Percentiles rank a stretch among this genome's conserved stretches.
Conservation (phyloP, 2,113 vertebrate genomes). For the Gadus chalcogrammus region DNA sequence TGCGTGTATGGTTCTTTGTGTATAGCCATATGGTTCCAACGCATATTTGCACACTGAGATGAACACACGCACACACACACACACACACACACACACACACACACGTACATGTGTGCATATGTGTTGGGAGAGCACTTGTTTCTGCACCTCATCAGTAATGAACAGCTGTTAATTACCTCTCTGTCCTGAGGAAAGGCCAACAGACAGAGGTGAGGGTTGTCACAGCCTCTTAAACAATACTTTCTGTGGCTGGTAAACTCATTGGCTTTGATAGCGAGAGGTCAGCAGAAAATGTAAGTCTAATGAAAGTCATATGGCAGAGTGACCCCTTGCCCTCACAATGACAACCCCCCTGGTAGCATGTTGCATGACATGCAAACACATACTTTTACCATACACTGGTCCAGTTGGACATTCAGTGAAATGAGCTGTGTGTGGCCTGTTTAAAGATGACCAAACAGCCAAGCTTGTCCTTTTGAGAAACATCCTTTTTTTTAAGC, state of each 20-base stretch:
- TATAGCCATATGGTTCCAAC: background rate
- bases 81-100: background rate
- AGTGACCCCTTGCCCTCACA: slow-evolving; percentile 34
- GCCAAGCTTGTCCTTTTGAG: background rate
- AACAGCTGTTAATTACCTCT: slow-evolving; percentile 65
- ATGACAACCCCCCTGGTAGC: slow-evolving; percentile 35
- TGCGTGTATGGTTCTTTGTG: slow-evolving; percentile 6
- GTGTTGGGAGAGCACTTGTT: slow-evolving; percentile 39
- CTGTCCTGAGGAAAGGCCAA: slow-evolving; percentile 40
- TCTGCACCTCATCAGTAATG: slow-evolving; percentile 59
- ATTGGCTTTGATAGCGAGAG: slow-evolving; percentile 47
- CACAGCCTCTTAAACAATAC: slow-evolving; percentile 55
- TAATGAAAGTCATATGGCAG: slow-evolving; percentile 50
- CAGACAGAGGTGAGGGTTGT: slow-evolving; percentile 50
- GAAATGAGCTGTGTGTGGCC: slow-evolving; percentile 1
- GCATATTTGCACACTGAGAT: background rate
- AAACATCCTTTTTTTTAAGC: background rate
- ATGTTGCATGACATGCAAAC: slow-evolving; percentile 31
- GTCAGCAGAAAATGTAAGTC: slow-evolving; percentile 46
- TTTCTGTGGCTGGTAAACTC: slow-evolving; percentile 43
- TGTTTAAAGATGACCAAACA: slow-evolving; percentile 11
- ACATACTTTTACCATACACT: slow-evolving; percentile 7
- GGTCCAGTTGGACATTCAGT: background rate
- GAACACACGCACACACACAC: slow-evolving; percentile 1
- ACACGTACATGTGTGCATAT: slow-evolving; percentile 35